Base-by-base conservation (phyloP, 1,140 invertebrate species). In the Drosophila sulfurigaster region DNA sequence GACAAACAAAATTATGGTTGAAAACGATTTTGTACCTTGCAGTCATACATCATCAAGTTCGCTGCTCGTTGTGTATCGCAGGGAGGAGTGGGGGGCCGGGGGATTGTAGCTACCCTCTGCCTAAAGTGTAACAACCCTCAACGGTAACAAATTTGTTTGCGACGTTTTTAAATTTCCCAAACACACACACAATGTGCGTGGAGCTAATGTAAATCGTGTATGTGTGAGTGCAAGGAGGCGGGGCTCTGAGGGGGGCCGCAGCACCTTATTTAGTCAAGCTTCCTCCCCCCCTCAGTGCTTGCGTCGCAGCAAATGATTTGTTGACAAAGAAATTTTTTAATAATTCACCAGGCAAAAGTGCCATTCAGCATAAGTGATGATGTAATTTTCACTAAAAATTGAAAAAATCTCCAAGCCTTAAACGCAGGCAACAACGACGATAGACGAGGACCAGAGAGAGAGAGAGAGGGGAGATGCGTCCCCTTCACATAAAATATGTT, bases 291-390 rank as follows among this genome's bases (percentile, higher is more conserved):
- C 11, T 6, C 41, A 13, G 52, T 35, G 62, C 69, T 32, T 52
- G 48, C 16, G 43, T 46, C 63, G 58, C 62, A 65, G 77, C 74
- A 89, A 88, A 85, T 88, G 83, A 88, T 88, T 88, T 88, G 83
- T 88, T 88, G 83, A 88, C 83, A 88, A 88, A 88, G 83, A 88
- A 88, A 88, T 88, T 88, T 88, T 88, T 88, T 88, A 88, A 88
- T 88, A 88, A 88, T 88, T 88, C 83, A 88, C 85, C 66, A 70
- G 70, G 64, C 64, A 66, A 48, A 57, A 71, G 72, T 82, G 77
- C 82, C 83, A 83, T 89, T 88, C 83, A 78, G 85, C 80, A 88
- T 88, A 88, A 88, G 81, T 89, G 85, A 88, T 88, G 83, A 88
- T 88, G 83, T 88, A 88, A 88, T 88, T 88, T 88, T 89, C 83